phyloP scores from a whole-genome alignment of 2,113 vertebrate genomes.

The Platysternon megacephalum region DNA sequence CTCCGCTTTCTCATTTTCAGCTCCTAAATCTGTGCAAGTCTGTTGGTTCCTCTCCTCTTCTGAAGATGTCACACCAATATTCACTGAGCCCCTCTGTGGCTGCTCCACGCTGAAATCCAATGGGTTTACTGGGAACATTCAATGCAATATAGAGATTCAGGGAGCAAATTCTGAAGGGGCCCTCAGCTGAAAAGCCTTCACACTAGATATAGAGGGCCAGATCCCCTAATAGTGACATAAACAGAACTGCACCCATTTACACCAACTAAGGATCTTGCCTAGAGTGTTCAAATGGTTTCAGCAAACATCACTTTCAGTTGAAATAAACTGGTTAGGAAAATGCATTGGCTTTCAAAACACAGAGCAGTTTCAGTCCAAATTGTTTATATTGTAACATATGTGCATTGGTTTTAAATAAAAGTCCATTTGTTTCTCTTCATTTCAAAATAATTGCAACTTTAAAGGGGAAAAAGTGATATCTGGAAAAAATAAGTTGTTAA shows the following conservation, averaged over 20 bases:
- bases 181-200: neutral
- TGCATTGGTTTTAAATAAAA: neutral
- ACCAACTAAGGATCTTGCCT: neutral
- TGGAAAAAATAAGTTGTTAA: neutral
- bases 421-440: neutral
- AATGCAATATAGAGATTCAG: neutral
- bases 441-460: neutral
- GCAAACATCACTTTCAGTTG: neutral
- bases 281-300: neutral
- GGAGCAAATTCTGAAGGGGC: neutral
- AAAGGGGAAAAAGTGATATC: neutral
- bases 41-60: neutral
- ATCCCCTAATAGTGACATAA: neutral
- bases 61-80: neutral
- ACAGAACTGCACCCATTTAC: neutral
- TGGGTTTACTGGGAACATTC: rapidly evolving
- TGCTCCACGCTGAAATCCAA: neutral
- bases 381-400: neutral
- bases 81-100: neutral
- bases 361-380: neutral
- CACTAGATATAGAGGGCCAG: neutral
- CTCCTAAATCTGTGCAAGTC: rapidly evolving
- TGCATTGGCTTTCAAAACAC: neutral
- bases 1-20: neutral
- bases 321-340: neutral